These are phyloP conservation scores for Itoplectis maculator DNA, from an alignment of 2,888 invertebrate genomes.

Conservation along the genomic window DNA sequence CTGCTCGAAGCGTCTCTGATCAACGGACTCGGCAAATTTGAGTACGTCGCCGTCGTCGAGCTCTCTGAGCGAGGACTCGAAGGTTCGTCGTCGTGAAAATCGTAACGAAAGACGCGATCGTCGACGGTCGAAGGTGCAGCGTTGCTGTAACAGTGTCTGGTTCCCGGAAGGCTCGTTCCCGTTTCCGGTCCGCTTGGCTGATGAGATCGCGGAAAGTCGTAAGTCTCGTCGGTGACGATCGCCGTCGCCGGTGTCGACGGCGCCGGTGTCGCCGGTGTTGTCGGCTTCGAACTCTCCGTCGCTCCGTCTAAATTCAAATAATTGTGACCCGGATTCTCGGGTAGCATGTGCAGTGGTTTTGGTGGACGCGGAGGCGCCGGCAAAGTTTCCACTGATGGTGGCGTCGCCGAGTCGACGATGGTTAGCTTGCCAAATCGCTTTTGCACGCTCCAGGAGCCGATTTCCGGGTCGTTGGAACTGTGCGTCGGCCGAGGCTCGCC, in stretches of 20 bases:
- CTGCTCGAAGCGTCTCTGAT: constrained; percentile 79
- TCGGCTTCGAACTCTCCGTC: constrained; percentile 82
- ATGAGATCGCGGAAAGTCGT: constrained; percentile 90
- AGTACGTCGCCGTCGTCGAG: constrained; percentile 86
- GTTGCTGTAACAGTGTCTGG: constrained; percentile 87
- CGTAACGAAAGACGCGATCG: constrained; percentile 87
- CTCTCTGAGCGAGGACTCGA: constrained; percentile 85
- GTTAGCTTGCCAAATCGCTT: constrained; percentile 87
- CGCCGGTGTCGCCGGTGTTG: constrained; percentile 81
- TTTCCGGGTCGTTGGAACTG: constrained; percentile 87
- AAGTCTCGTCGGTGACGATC: constrained; percentile 86
- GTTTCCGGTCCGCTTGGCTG: constrained; percentile 82
- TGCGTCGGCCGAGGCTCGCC: constrained; percentile 86
- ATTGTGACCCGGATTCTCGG: constrained; percentile 84
- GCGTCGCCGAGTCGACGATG: constrained; percentile 79
- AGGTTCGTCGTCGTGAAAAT: constrained; percentile 84
- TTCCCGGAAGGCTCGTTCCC: constrained; percentile 74
- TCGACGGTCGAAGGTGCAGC: constrained; percentile 86
- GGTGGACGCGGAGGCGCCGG: constrained; percentile 91
- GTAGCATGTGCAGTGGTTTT: constrained; percentile 88
- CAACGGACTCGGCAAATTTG: constrained; percentile 87
- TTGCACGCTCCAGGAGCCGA: constrained; percentile 86
- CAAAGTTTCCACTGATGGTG: constrained; percentile 80
- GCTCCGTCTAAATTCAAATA: constrained; percentile 85
- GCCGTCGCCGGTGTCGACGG: constrained; percentile 79